Percentiles rank a stretch among this genome's conserved stretches.
These are phyloP conservation scores for Ptilorrhoa leucosticta DNA, from an alignment of 2,113 vertebrate genomes.

Conservation along the genomic window DNA sequence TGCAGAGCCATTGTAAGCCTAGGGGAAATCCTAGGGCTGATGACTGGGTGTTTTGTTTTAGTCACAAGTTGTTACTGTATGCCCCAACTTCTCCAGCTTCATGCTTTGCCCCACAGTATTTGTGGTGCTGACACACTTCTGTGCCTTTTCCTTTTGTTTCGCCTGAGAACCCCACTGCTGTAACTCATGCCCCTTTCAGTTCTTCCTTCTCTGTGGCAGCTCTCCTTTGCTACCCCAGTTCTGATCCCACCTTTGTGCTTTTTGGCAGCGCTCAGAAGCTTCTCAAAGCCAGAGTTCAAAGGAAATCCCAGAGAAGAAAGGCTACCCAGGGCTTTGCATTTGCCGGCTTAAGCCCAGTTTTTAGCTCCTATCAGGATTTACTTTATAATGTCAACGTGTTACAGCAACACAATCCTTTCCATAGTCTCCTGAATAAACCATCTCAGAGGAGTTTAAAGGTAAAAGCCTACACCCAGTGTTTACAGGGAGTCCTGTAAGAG, in stretches of 20 bases:
- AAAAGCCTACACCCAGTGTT: not conserved
- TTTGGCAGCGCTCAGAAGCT: not conserved
- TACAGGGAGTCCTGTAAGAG: not conserved
- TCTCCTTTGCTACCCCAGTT: not conserved
- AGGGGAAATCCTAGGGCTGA: not conserved
- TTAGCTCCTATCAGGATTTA: not conserved
- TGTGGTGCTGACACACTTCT: not conserved
- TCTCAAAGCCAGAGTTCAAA: slow-evolving; percentile 5
- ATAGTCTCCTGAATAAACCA: not conserved
- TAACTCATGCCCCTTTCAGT: not conserved
- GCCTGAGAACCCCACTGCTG: not conserved
- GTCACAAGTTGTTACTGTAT: not conserved
- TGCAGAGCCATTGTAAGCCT: not conserved
- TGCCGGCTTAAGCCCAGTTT: not conserved
- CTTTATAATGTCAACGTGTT: not conserved
- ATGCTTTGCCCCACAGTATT: not conserved
- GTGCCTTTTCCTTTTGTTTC: not conserved
- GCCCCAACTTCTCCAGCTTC: not conserved
- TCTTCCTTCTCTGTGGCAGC: not conserved
- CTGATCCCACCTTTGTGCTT: not conserved
- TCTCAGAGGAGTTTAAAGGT: not conserved
- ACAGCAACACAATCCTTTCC: not conserved
- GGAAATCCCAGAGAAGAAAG: not conserved
- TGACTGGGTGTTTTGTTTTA: not conserved
- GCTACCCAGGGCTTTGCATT: not conserved